phyloP scores from a whole-genome alignment of 2,888 invertebrate species.

The Habroteleia sp. region DNA sequence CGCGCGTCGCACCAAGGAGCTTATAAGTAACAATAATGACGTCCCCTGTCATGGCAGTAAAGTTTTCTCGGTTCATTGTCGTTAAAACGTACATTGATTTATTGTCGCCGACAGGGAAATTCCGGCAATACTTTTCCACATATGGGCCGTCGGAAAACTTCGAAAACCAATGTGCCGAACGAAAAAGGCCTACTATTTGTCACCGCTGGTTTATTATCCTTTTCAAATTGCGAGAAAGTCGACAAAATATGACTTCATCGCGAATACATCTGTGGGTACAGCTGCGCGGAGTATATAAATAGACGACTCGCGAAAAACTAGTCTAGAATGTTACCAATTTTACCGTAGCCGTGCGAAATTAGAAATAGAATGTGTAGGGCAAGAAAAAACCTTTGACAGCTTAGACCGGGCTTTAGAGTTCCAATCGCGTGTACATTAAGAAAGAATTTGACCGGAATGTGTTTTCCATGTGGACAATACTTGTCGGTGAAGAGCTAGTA shows the following conservation, averaged over 20 bases:
- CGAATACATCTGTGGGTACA: constrained; percentile 7
- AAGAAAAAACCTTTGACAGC: no score
- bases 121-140: constrained; percentile 59
- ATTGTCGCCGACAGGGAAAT: constrained; percentile 71
- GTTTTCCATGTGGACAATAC: no score
- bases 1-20: constrained; percentile 70
- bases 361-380: background rate
- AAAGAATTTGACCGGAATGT: no score
- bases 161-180: constrained; percentile 28
- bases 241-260: constrained; percentile 52
- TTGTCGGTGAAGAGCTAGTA: no score
- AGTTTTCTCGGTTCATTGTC: constrained; percentile 75
- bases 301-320: constrained; percentile 30
- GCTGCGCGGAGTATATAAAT: constrained; percentile 39
- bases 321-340: constrained; percentile 18
- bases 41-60: constrained; percentile 75
- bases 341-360: constrained; percentile 1
- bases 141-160: constrained; percentile 60
- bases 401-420: no score
- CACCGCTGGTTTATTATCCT: constrained; percentile 51
- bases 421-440: no score
- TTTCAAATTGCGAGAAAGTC: constrained; percentile 52
- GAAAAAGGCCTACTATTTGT: constrained; percentile 52
- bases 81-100: constrained; percentile 69
- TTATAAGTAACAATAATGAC: constrained; percentile 79